These are phyloP conservation scores for roundworm (Caenorhabditis elegans) DNA, from an alignment of 1,140 invertebrate genomes.

Conservation along the genomic window DNA sequence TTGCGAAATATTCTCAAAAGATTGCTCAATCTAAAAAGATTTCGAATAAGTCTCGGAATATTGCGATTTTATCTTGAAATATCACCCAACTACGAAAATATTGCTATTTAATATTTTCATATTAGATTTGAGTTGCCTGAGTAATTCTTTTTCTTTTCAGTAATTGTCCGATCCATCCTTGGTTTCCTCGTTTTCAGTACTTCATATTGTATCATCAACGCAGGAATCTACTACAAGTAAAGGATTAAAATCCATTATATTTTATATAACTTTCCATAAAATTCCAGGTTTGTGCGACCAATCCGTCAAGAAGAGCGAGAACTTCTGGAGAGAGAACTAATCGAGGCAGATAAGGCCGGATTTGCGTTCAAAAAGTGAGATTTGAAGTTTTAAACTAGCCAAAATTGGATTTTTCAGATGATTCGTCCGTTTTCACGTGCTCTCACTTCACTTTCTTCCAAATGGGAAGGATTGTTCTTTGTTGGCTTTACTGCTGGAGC, in stretches of 20 bases:
- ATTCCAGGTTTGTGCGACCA: slow-evolving; percentile 47
- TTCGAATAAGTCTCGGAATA: too few species aligned
- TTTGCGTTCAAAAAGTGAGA: slow-evolving; percentile 40
- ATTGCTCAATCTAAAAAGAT: too few species aligned
- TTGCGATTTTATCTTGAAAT: too few species aligned
- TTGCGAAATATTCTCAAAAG: too few species aligned
- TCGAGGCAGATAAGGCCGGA: slow-evolving; percentile 62
- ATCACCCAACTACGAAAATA: too few species aligned
- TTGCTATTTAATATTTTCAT: too few species aligned
- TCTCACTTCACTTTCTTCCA: slow-evolving; percentile 33
- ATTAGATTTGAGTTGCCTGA: too few species aligned
- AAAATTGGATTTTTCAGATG: slow-evolving; percentile 24
- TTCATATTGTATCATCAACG: slow-evolving; percentile 57
- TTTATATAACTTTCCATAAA: too few species aligned
- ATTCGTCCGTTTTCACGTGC: slow-evolving; percentile 9
- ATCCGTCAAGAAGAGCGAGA: slow-evolving; percentile 55
- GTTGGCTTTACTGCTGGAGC: slow-evolving; percentile 55
- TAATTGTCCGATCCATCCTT: slow-evolving; percentile 52
- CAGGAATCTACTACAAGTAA: slow-evolving; percentile 60
- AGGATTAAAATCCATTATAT: too few species aligned
- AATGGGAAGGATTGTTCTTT: slow-evolving; percentile 43
- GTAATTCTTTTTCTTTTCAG: slow-evolving; percentile 24
- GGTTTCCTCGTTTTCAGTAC: slow-evolving; percentile 58
- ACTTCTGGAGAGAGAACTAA: slow-evolving; percentile 57
- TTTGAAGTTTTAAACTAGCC: background rate